These are phyloP conservation scores for Pangasianodon gigas DNA, from an alignment of 2,113 vertebrate species.

Conservation along the genomic window DNA sequence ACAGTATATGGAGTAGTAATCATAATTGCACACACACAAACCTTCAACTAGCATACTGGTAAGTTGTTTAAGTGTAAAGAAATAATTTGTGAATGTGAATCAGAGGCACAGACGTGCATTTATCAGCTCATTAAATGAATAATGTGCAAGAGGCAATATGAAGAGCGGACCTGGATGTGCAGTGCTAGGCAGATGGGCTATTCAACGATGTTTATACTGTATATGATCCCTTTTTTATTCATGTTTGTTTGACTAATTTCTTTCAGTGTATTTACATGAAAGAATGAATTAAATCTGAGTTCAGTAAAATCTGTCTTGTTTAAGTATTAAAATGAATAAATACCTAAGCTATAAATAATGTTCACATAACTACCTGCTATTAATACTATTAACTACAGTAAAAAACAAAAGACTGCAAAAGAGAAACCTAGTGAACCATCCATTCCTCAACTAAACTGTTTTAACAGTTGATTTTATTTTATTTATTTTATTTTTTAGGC, in stretches of 20 bases:
- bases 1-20: background rate
- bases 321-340: background rate
- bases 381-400: background rate
- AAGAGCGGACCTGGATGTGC: background rate
- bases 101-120: background rate
- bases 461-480: too few relatives aligned
- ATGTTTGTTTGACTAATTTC: background rate
- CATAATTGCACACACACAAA: background rate
- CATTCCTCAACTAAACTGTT: background rate
- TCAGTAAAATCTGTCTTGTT: too few relatives aligned
- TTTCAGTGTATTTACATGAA: background rate
- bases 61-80: background rate
- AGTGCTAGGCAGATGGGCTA: background rate
- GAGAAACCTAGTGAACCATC: background rate
- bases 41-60: background rate
- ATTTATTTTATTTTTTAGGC: too few relatives aligned
- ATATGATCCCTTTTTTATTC: too few relatives aligned
- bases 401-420: background rate
- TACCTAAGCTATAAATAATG: background rate
- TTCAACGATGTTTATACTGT: background rate
- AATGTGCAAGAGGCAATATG: background rate
- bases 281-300: background rate
- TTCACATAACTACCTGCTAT: background rate
- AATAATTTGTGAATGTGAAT: background rate
- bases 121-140: constrained; percentile 2